Evolutionary conservation across 2,888 invertebrate species (phyloP), one percentile per base, ranked within the genome.

Genomic region (Ochropleura leucogaster): DNA sequence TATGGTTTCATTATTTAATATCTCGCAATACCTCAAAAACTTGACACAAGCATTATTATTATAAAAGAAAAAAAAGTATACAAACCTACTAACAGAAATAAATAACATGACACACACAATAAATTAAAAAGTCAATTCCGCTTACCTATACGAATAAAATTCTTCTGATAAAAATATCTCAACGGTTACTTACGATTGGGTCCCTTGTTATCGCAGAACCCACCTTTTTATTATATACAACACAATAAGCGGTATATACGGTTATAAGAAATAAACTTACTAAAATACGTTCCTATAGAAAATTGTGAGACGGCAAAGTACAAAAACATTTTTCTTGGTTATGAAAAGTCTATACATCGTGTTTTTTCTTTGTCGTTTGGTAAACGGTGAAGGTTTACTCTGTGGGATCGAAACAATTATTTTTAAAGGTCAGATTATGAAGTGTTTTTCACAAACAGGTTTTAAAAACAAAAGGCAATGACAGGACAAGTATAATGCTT

Each of bases 171-270:
- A 64, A 82, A 79, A 77, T 68, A 78, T 84, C 65, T 53, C 67
- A 20, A 72, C 74, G 72, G 64, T 80, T 73, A 77, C 86, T 80
- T 86, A 80, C 66, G 77, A 87, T 83, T 64, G 78, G 79, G 83
- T 79, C 72, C 70, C 87, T 87, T 86, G 86, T 86, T 87, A 87
- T 83, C 83, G 78, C 68, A 49, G 62, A 79, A 65, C 72, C 76
- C 53, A 10, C 65, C 68, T 66, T 86, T n/a, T 86, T 80, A 77
- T 85, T 80, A 84, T 79, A 79, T 69, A 68, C 62, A 66, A 47
- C 60, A 77, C 78, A 83, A 82, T 80, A 84, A 76, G 51, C 59
- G 59, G 63, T 30, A 8, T 46, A 82, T 72, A 80, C 63, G 84
- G 78, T 82, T 72, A 65, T 70, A 70, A 62, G 72, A 80, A 79